These are phyloP conservation scores for Propithecus coquereli DNA, from an alignment of 2,113 vertebrate genomes.

Conservation along the genomic window DNA sequence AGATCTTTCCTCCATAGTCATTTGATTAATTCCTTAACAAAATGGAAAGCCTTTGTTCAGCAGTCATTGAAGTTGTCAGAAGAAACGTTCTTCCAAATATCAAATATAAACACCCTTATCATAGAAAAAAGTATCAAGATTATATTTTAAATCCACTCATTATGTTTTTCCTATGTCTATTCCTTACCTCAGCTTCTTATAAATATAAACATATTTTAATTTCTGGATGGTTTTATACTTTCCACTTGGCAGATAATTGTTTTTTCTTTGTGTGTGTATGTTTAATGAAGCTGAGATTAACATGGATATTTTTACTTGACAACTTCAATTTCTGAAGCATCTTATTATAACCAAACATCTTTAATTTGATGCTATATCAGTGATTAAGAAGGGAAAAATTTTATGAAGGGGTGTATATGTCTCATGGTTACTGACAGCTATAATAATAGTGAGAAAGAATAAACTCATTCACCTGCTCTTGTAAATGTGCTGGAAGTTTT, in stretches of 20 bases:
- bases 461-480: neutral
- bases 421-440: neutral
- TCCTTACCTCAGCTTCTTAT: slow-evolving; percentile 2
- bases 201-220: slow-evolving; percentile 16
- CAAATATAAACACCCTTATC: neutral
- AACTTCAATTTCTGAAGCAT: slow-evolving; percentile 46
- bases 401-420: neutral
- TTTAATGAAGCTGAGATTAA: slow-evolving; percentile 47
- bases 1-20: neutral
- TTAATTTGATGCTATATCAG: slow-evolving; percentile 34
- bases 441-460: neutral
- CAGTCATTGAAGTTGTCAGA: slow-evolving; percentile 7
- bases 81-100: slow-evolving; percentile 10
- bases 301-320: slow-evolving; percentile 44
- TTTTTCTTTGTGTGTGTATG: neutral
- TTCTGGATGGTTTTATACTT: slow-evolving; percentile 43
- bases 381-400: neutral
- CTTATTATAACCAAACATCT: slow-evolving; percentile 43
- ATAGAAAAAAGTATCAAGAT: neutral
- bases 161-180: neutral
- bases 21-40: slow-evolving; percentile 19
- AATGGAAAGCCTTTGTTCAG: slow-evolving; percentile 15
- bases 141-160: slow-evolving; percentile 11
- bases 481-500: neutral
- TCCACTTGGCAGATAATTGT: slow-evolving; percentile 9